A percentile compares a stretch with the other conserved stretches of the same genome.
Conservation (phyloP, 2,888 invertebrate species). For the Athripsodes cinereus region DNA sequence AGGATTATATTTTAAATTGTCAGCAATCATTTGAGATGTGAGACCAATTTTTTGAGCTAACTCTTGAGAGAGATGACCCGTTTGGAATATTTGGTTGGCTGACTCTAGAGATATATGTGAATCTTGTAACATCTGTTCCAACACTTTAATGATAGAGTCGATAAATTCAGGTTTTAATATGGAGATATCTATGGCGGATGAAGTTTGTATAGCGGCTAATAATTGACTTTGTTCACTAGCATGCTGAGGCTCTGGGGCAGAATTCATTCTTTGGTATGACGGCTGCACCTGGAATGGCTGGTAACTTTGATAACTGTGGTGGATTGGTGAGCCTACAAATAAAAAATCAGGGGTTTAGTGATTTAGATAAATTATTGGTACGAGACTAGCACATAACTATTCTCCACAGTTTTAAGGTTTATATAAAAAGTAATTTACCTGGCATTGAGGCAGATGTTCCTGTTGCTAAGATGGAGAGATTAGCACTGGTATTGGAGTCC, state of each 20-base stretch:
- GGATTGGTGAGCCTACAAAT: slow-evolving; percentile 56
- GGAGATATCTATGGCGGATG: slow-evolving; percentile 35
- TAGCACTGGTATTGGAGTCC: slow-evolving; percentile 30
- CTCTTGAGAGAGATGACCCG: slow-evolving; percentile 44
- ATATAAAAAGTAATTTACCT: too few relatives aligned
- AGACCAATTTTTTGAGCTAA: slow-evolving; percentile 51
- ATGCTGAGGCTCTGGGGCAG: slow-evolving; percentile 15
- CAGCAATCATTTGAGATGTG: slow-evolving; percentile 39
- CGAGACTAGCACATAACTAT: too few relatives aligned
- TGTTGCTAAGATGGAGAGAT: slow-evolving; percentile 30
- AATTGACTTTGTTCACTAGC: slow-evolving; percentile 31
- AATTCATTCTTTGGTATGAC: slow-evolving; percentile 18
- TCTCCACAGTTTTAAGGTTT: too few relatives aligned
- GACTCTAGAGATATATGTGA: slow-evolving; percentile 38
- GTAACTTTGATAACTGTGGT: slow-evolving; percentile 41
- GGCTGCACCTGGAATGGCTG: slow-evolving; percentile 21
- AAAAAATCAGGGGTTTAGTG: too few relatives aligned
- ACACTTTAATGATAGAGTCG: slow-evolving; percentile 40
- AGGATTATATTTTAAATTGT: slow-evolving; percentile 32
- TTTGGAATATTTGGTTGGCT: slow-evolving; percentile 41
- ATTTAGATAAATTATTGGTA: too few relatives aligned
- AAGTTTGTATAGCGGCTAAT: slow-evolving; percentile 24
- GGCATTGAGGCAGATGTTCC: slow-evolving; percentile 51
- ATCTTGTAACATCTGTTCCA: slow-evolving; percentile 41
- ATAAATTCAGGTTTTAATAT: slow-evolving; percentile 42